Evolutionary conservation across 2,113 vertebrate genomes (phyloP).

Genomic region (Platichthys flesus): DNA sequence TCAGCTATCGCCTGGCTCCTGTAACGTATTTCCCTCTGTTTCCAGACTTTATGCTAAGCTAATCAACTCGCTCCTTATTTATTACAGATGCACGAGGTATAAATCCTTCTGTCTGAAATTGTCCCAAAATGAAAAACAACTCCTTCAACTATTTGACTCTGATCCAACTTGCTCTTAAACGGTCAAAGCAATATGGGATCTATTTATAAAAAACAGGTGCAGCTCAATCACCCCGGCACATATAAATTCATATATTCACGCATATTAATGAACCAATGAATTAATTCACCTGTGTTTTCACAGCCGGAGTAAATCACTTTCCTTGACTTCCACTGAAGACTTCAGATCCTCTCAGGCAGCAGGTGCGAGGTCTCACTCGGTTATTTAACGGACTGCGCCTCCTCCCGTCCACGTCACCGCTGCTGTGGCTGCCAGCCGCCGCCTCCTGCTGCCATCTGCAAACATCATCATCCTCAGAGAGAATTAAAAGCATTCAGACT

Average conservation of each 20-base stretch:
- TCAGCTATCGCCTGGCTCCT: too few relatives aligned
- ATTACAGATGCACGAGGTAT: too few relatives aligned
- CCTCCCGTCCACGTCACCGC: neutral
- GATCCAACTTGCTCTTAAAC: neutral
- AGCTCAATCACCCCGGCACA: neutral
- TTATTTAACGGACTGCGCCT: constrained; percentile 12
- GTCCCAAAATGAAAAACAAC: too few relatives aligned
- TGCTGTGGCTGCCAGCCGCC: constrained; percentile 35
- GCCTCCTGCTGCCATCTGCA: constrained; percentile 55
- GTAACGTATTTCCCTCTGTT: too few relatives aligned
- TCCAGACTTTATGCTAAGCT: too few relatives aligned
- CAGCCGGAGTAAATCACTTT: constrained; percentile 2
- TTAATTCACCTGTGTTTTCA: neutral
- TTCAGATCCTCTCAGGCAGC: constrained; percentile 26
- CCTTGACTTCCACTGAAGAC: neutral
- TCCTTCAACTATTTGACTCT: neutral
- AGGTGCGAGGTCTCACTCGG: constrained; percentile 39
- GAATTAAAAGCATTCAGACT: neutral
- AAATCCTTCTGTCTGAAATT: too few relatives aligned
- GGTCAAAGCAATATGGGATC: neutral
- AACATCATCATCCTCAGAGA: constrained; percentile 9
- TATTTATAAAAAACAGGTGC: neutral
- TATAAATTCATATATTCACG: neutral
- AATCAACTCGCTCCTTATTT: too few relatives aligned
- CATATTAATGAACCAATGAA: neutral